Evolutionary conservation across 2,888 invertebrate species (phyloP).

Genomic region (Caprella mutica): DNA sequence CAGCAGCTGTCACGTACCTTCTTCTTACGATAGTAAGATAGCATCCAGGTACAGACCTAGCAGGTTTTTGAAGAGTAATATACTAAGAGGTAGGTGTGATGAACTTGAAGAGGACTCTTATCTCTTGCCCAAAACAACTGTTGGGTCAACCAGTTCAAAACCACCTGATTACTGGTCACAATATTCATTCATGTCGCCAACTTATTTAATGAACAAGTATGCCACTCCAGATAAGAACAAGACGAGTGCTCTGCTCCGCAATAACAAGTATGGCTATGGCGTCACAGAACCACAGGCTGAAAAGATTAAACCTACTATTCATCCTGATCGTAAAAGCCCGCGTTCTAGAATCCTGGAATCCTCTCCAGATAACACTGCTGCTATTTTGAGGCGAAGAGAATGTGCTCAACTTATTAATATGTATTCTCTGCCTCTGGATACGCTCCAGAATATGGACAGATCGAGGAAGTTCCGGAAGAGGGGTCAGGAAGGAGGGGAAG

Average conservation of each 20-base stretch:
- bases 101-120: conserved; percentile 17
- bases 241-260: neutral
- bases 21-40: conserved; percentile 30
- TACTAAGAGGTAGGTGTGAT: conserved; percentile 15
- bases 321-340: conserved; percentile 10
- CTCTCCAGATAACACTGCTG: conserved; percentile 21
- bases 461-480: conserved; percentile 29
- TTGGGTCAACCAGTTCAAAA: conserved; percentile 10
- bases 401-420: conserved; percentile 29
- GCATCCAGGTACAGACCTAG: conserved; percentile 29
- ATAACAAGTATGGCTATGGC: conserved; percentile 1
- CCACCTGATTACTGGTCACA: conserved; percentile 32
- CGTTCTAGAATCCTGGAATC: conserved; percentile 22
- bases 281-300: too few relatives aligned
- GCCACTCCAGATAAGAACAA: conserved; percentile 8
- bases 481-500: conserved; percentile 18
- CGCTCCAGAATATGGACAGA: conserved; percentile 23
- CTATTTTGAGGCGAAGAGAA: conserved; percentile 25
- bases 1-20: conserved; percentile 9
- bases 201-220: conserved; percentile 21
- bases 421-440: conserved; percentile 30
- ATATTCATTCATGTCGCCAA: conserved; percentile 16
- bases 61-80: conserved; percentile 25
- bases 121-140: conserved; percentile 8
- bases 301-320: too few relatives aligned